Evolutionary conservation across 2,113 vertebrate species (phyloP), one percentile per base, ranked within the genome.

Genomic region (Calonectris borealis): DNA sequence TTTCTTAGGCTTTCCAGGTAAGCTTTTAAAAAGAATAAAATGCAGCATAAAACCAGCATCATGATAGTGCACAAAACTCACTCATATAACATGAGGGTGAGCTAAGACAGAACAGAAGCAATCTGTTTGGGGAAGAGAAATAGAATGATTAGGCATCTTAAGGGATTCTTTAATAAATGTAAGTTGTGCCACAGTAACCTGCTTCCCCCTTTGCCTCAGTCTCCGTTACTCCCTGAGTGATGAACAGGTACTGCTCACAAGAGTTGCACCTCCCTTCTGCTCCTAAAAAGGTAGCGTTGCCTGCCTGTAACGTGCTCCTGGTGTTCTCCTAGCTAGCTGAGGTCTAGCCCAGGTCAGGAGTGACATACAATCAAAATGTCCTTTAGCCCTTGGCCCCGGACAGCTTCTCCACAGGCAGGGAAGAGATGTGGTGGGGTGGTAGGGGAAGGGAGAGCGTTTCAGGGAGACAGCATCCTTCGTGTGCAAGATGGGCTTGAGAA

Each of bases 401-500:
- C 0, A 4, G 7, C 2, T 64, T 38, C 22, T 42, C 32, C 38
- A 7, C 13, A 7, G 71, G 32, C 42, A 38, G 34, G 48, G 54
- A 66, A 68, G 65, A n/a, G 44, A 29, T 2, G 13, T 2, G 1
- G 18, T 12, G 68, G 42, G 38, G 24, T 46, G 38, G 34, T 20
- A 19, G 38, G 31, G 46, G 70, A 20, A 60, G 31, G 42, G 17
- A 42, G 13, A 26, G 2, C 0, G 1, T 58, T 88, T 29, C 27
- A 6, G 52, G 18, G 8, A 5, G 1, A 5, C 7, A 11, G 44
- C 14, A 4, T 24, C 11, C 3, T 27, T 26, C 26, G 1, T 2
- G 16, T 31, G 69, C 32, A 5, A 62, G 46, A 11, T 2, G 42
- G 61, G 38, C 44, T 49, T 0, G 2, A 18, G 40, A 16, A 13